Percentiles rank a stretch among this genome's conserved stretches.
phyloP scores from a whole-genome alignment of 1,140 invertebrate species.

The Capitella teleta region DNA sequence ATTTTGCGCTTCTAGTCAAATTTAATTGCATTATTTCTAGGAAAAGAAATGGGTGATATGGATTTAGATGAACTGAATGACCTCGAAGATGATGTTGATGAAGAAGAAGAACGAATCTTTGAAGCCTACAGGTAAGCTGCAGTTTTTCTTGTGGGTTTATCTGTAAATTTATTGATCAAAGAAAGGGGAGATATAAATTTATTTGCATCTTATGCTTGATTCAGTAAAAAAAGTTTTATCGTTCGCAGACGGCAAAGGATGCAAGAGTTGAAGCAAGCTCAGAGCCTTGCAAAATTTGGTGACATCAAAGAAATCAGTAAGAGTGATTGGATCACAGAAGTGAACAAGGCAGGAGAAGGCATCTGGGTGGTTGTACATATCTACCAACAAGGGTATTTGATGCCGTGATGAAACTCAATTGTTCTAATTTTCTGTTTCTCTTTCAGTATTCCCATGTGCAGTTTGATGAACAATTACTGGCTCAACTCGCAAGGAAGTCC shows the following conservation, averaged over 20 bases:
- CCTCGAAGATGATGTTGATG: conserved; percentile 72
- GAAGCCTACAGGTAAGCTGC: conserved; percentile 49
- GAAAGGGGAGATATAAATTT: too few relatives aligned
- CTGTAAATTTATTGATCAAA: too few relatives aligned
- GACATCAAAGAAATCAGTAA: conserved; percentile 80
- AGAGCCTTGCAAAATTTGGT: conserved; percentile 66
- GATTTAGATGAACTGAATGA: conserved; percentile 49
- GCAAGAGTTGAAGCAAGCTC: conserved; percentile 66
- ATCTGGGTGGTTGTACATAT: conserved; percentile 89
- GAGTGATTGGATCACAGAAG: conserved; percentile 81
- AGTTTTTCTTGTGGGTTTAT: too few relatives aligned
- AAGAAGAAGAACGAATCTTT: conserved; percentile 60
- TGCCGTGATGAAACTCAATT: too few relatives aligned
- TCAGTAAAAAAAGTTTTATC: not conserved
- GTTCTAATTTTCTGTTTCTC: too few relatives aligned
- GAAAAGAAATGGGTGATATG: conserved; percentile 62
- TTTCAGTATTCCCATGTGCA: too few relatives aligned
- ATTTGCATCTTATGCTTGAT: not conserved
- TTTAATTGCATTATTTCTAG: conserved; percentile 34
- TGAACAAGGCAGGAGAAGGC: conserved; percentile 85
- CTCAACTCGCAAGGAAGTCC: too few relatives aligned
- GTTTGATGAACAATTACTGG: too few relatives aligned
- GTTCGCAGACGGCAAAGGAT: conserved; percentile 60
- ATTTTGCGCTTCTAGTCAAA: not conserved
- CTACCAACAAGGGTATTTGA: conserved; percentile 88